phyloP scores from a whole-genome alignment of 2,797 vertebrate species.

The Thaleichthys pacificus region DNA sequence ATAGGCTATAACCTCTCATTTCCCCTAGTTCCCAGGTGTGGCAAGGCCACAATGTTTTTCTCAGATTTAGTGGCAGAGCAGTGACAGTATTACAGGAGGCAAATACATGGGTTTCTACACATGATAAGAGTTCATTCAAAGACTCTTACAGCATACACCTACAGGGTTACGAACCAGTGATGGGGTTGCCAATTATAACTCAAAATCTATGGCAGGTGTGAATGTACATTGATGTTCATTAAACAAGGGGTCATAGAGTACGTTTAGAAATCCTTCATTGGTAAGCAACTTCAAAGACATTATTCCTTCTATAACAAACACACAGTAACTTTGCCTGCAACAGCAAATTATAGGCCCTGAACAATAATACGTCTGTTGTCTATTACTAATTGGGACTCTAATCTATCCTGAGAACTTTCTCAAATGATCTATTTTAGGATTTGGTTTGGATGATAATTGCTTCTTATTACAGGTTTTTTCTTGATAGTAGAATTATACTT shows the following conservation, averaged over 20 bases:
- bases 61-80: slow-evolving; percentile 48
- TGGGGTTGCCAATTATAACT: no score
- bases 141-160: no score
- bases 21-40: slow-evolving; percentile 29
- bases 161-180: no score
- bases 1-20: slow-evolving; percentile 51
- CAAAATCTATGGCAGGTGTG: background rate
- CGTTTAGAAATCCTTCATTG: background rate
- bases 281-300: background rate
- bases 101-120: slow-evolving; percentile 6
- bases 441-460: background rate
- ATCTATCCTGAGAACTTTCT: background rate
- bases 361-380: background rate
- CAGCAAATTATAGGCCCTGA: background rate
- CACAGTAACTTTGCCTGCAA: background rate
- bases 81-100: slow-evolving; percentile 13
- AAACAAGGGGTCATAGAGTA: background rate
- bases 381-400: background rate
- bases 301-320: background rate
- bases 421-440: background rate
- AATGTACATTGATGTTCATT: background rate
- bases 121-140: slow-evolving; percentile 13
- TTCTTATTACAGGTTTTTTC: background rate
- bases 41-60: slow-evolving; percentile 28
- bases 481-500: background rate